Percentiles rank a stretch among this genome's conserved stretches.
These are phyloP conservation scores for Spinibarbus caldwelli DNA, from an alignment of 2,797 vertebrate species.

Conservation along the genomic window DNA sequence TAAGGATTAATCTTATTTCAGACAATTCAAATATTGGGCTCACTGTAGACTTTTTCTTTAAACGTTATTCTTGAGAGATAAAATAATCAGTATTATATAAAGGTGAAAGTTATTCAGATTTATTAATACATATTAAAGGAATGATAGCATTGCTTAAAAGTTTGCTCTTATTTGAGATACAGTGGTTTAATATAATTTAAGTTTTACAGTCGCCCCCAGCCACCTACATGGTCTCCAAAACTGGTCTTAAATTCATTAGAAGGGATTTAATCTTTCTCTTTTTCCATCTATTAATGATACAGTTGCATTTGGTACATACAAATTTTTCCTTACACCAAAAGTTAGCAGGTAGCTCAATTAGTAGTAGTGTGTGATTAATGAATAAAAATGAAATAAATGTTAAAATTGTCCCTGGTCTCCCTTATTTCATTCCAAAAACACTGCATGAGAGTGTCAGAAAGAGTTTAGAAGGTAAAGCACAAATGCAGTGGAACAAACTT, in stretches of 20 bases:
- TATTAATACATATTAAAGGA: not conserved
- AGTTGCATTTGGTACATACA: not conserved
- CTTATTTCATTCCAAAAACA: not conserved
- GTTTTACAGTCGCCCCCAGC: not conserved
- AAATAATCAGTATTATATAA: not conserved
- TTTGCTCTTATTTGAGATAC: conserved; percentile 10
- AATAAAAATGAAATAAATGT: not conserved
- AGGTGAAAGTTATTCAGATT: not conserved
- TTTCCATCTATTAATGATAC: not conserved
- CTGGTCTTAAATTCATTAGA: not conserved
- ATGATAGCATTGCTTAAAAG: not conserved
- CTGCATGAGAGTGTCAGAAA: conserved; percentile 9
- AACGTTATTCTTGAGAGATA: not conserved
- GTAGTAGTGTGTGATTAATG: conserved; percentile 9
- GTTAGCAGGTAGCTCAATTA: not conserved
- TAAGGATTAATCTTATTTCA: not conserved
- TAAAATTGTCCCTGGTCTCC: not conserved
- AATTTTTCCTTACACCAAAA: not conserved
- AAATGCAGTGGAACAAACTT: not conserved
- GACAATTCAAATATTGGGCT: not conserved
- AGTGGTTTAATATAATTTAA: not conserved
- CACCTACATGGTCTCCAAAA: not conserved
- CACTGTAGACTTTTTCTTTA: not conserved
- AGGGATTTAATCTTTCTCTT: not conserved
- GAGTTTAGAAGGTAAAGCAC: not conserved